Evolutionary conservation across 2,888 invertebrate species (phyloP).

Genomic region (Hermodice carunculata): DNA sequence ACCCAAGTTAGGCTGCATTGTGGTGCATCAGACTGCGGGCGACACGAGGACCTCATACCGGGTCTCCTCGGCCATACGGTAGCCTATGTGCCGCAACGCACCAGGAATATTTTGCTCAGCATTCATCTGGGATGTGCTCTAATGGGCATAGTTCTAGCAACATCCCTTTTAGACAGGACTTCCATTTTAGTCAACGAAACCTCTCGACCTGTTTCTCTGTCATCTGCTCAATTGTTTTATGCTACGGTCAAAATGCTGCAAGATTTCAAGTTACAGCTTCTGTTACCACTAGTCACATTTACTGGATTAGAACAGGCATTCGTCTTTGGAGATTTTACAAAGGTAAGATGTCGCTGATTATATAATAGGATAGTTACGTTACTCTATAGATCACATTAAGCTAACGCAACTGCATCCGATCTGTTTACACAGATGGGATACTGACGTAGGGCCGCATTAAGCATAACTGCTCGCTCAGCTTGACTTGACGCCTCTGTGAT

Average conservation of each 20-base stretch:
- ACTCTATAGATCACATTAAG: no score
- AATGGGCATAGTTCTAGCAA: slow-evolving; percentile 56
- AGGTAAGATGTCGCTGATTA: no score
- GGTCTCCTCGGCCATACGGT: slow-evolving; percentile 39
- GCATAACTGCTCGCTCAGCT: no score
- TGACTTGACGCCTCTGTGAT: no score
- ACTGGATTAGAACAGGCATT: slow-evolving; percentile 65
- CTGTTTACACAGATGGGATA: background rate
- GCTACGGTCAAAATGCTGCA: slow-evolving; percentile 58
- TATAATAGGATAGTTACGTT: no score
- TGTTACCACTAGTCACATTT: slow-evolving; percentile 61
- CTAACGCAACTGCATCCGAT: no score
- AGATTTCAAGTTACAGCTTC: slow-evolving; percentile 60
- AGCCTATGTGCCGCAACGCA: slow-evolving; percentile 39
- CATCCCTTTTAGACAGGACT: slow-evolving; percentile 54
- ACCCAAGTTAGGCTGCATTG: no score
- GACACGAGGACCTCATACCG: slow-evolving; percentile 40
- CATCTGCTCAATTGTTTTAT: slow-evolving; percentile 53
- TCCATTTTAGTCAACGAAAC: slow-evolving; percentile 43
- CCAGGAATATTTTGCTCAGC: slow-evolving; percentile 55
- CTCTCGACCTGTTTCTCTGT: slow-evolving; percentile 41
- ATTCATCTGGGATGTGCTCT: slow-evolving; percentile 59
- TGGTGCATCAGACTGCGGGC: slow-evolving; percentile 47
- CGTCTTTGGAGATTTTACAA: slow-evolving; percentile 66
- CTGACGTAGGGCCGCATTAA: no score